Conservation (phyloP, 1,140 invertebrate species). For the Plutomurus gul region DNA sequence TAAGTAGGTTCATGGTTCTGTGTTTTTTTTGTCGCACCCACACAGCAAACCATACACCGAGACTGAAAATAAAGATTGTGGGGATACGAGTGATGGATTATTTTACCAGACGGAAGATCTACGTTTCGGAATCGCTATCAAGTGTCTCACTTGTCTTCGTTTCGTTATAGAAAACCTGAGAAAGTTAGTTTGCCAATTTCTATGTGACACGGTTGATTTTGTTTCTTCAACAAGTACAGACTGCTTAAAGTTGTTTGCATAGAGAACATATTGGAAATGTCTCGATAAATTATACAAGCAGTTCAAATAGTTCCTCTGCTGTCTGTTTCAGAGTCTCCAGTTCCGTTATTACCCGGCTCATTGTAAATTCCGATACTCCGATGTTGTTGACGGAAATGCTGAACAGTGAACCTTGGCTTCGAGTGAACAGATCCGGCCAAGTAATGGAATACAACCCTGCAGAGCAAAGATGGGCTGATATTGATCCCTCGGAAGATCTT, state of each 20-base stretch:
- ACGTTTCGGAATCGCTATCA: conserved; percentile 44
- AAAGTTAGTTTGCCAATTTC: conserved; percentile 35
- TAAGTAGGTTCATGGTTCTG: no score
- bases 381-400: conserved; percentile 72
- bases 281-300: background rate
- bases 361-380: conserved; percentile 61
- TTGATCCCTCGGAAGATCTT: background rate
- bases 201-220: no score
- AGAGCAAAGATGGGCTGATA: conserved; percentile 36
- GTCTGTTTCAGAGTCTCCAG: conserved; percentile 39
- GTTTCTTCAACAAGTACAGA: no score
- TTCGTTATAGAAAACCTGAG: conserved; percentile 51
- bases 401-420: conserved; percentile 69
- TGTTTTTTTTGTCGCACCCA: no score
- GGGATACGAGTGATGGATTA: background rate
- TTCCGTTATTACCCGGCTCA: conserved; percentile 48
- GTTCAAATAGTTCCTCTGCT: background rate
- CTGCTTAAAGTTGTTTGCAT: no score
- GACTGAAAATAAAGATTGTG: background rate
- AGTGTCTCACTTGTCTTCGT: conserved; percentile 42
- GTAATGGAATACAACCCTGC: conserved; percentile 33
- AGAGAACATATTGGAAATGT: no score
- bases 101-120: background rate
- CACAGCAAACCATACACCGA: background rate
- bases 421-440: background rate